These are phyloP conservation scores for Argyrosomus japonicus DNA, from an alignment of 2,113 vertebrate species.

Conservation along the genomic window DNA sequence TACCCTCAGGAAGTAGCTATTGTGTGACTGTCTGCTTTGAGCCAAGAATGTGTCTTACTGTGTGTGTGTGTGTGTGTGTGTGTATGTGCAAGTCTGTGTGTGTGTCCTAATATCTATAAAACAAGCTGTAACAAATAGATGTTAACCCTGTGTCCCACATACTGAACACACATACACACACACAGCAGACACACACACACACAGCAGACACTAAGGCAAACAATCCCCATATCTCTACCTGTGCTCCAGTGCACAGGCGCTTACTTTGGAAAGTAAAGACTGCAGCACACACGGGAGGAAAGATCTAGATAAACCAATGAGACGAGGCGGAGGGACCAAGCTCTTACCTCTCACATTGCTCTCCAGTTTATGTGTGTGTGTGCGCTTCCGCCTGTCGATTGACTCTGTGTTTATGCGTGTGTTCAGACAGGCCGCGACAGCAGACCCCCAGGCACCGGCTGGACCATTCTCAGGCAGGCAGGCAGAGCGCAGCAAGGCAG, in stretches of 20 bases:
- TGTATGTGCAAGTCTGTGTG: conserved; percentile 32
- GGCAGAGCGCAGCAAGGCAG: conserved; percentile 77
- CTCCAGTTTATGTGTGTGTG: conserved; percentile 71
- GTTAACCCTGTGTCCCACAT: conserved; percentile 63
- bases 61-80: conserved; percentile 30
- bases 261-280: conserved; percentile 74
- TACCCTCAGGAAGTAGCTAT: conserved; percentile 77
- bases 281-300: conserved; percentile 71
- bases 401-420: conserved; percentile 72
- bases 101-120: conserved; percentile 52
- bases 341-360: conserved; percentile 87
- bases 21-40: conserved; percentile 72
- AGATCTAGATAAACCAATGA: conserved; percentile 72
- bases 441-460: conserved; percentile 87
- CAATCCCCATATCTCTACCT: conserved; percentile 54
- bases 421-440: conserved; percentile 86
- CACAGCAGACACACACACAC: conserved; percentile 20
- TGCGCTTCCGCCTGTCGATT: conserved; percentile 68
- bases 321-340: conserved; percentile 66
- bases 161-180: conserved; percentile 37
- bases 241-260: conserved; percentile 46
- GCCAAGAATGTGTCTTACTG: conserved; percentile 69
- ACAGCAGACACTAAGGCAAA: conserved; percentile 55
- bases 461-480: conserved; percentile 85
- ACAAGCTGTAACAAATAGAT: conserved; percentile 71